Conservation (phyloP, 1,140 invertebrate genomes). For the Zaprionus africanus region DNA sequence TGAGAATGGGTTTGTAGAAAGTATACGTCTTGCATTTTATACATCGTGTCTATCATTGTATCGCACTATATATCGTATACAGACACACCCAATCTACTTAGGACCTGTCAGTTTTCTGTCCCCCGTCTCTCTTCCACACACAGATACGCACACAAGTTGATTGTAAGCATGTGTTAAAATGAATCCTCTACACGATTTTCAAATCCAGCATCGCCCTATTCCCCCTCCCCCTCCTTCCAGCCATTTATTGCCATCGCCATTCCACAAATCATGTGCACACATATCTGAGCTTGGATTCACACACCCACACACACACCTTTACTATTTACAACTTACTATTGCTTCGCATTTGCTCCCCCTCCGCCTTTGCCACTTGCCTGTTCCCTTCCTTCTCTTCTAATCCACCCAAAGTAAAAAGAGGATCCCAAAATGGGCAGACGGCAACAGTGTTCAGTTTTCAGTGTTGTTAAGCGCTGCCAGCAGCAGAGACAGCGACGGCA, state of each 20-base stretch:
- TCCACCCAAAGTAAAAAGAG: slow-evolving; percentile 49
- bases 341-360: background rate
- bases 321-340: slow-evolving; percentile 14
- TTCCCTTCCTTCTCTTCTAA: slow-evolving; percentile 52
- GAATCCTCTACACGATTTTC: background rate
- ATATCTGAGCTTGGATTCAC: background rate
- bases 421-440: background rate
- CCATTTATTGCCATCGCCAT: background rate
- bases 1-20: no score
- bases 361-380: no score
- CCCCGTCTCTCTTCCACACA: background rate
- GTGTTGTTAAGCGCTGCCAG: slow-evolving; percentile 2
- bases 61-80: background rate
- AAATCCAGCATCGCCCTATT: background rate
- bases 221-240: background rate
- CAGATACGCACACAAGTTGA: background rate
- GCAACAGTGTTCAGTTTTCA: background rate
- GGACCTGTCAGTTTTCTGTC: background rate
- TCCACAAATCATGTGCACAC: background rate
- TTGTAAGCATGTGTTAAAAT: slow-evolving; percentile 2
- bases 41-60: background rate
- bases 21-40: no score
- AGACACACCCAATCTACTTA: background rate
- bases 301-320: slow-evolving; percentile 13
- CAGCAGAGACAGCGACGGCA: background rate